Percentiles rank a stretch among this genome's conserved stretches.
Evolutionary conservation across 23 tunicate genomes (phyloP).

Genomic region (Diplosoma virens): DNA sequence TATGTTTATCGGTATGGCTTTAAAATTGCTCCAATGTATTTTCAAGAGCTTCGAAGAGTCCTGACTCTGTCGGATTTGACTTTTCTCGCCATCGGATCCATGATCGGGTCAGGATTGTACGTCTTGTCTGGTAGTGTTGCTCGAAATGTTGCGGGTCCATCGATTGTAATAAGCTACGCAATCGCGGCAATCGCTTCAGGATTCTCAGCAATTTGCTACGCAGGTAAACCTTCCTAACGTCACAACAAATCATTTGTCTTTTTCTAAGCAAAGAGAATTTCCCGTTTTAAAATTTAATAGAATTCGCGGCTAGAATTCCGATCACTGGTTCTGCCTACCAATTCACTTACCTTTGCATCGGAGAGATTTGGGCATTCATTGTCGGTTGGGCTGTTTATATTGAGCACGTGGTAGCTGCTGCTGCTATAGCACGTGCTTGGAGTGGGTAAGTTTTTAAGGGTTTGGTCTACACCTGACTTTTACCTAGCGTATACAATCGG

Average conservation of each 20-base stretch:
- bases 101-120: constrained; percentile 61
- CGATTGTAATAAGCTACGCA: constrained; percentile 38
- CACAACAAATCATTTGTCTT: too few relatives aligned
- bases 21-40: too few relatives aligned
- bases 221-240: too few relatives aligned
- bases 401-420: constrained; percentile 64
- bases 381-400: constrained; percentile 82
- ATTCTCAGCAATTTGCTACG: constrained; percentile 52
- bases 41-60: constrained; percentile 27
- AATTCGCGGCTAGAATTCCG: constrained; percentile 84
- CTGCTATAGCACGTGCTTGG: constrained; percentile 78
- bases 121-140: constrained; percentile 50
- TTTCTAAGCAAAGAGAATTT: too few relatives aligned
- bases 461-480: too few relatives aligned
- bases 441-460: constrained; percentile 57
- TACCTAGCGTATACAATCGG: too few relatives aligned
- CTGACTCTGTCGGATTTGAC: constrained; percentile 40
- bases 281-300: too few relatives aligned
- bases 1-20: not conserved
- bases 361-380: constrained; percentile 84
- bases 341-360: constrained; percentile 79
- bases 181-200: constrained; percentile 56
- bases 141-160: constrained; percentile 35
- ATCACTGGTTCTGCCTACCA: constrained; percentile 91
- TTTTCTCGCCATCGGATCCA: constrained; percentile 41